These are phyloP conservation scores for Spinibarbus caldwelli DNA, from an alignment of 2,797 vertebrate genomes.

Conservation along the genomic window DNA sequence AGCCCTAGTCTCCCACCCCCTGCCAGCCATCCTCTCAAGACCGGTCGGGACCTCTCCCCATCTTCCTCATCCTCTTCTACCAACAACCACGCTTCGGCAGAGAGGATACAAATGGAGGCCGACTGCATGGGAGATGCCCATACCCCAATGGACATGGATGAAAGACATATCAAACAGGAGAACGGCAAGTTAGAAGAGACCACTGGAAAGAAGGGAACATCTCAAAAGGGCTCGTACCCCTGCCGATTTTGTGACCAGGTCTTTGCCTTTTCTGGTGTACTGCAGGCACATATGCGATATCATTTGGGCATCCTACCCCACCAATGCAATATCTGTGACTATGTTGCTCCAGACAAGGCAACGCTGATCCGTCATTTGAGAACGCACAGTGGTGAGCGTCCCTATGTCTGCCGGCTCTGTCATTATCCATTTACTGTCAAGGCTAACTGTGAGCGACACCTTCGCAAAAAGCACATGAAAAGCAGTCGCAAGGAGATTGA, in stretches of 20 bases:
- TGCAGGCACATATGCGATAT: slow-evolving; percentile 93
- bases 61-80: slow-evolving; percentile 68
- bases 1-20: slow-evolving; percentile 91
- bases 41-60: slow-evolving; percentile 74
- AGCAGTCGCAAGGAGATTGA: slow-evolving; percentile 95
- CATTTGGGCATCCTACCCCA: slow-evolving; percentile 93
- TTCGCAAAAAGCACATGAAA: slow-evolving; percentile 96
- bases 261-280: slow-evolving; percentile 88
- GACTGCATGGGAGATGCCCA: slow-evolving; percentile 87
- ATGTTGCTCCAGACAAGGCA: slow-evolving; percentile 95
- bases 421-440: slow-evolving; percentile 98
- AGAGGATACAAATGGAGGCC: slow-evolving; percentile 80
- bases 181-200: slow-evolving; percentile 76
- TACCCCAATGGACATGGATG: slow-evolving; percentile 79
- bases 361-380: slow-evolving; percentile 94
- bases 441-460: slow-evolving; percentile 97
- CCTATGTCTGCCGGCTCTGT: slow-evolving; percentile 95
- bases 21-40: slow-evolving; percentile 80
- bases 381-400: slow-evolving; percentile 95
- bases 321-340: slow-evolving; percentile 97
- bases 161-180: slow-evolving; percentile 88
- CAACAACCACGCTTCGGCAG: slow-evolving; percentile 46
- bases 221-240: slow-evolving; percentile 78
- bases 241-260: slow-evolving; percentile 95
- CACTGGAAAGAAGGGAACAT: slow-evolving; percentile 79